Evolutionary conservation across 2,113 vertebrate species (phyloP), one percentile per base, ranked within the genome.

Genomic region (Conger conger): DNA sequence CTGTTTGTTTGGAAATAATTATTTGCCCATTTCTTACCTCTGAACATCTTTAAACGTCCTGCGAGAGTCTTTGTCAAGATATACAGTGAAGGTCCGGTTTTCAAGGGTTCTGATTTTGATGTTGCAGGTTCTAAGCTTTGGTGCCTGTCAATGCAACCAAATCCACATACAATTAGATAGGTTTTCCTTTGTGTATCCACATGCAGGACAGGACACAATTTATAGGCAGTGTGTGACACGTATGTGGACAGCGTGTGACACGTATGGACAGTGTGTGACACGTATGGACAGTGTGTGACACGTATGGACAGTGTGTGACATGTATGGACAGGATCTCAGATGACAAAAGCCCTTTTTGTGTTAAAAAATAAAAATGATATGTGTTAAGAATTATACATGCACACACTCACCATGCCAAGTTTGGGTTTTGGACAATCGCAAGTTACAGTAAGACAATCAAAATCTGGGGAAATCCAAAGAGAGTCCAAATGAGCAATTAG

Each of bases 41-140:
- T 94, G 90, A 82, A 98, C 96, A 0, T 96, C 91, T 27, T 87
- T 93, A 91, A 96, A 97, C 0, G 87, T 90, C 84, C 95, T 96
- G 53, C 93, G 93, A 20, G 87, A 88, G 90, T 98, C 96, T 82
- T 96, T 96, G 92, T 98, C 97, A 86, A 98, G 90, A 36, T 82
- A 90, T 38, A 98, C 91, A 0, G 1, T 94, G 92, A 97, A 92
- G 13, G 93, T 90, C 63, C 88, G 95, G 86, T 95, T 90, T 86
- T 97, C 96, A 2, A 94, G 91, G 68, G 94, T 94, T 88, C 92
- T 92, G 89, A 98, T 90, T 83, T 80, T 92, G 87, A 97, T 92
- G 60, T 80, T 83, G 33, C 89, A 87, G 0, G 95, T 93, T 91
- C 91, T 92, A 87, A 97, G 90, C 87, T 84, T 94, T 88, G 93